Conservation (phyloP, 2,888 invertebrate genomes). For the Melipona bicolor region DNA sequence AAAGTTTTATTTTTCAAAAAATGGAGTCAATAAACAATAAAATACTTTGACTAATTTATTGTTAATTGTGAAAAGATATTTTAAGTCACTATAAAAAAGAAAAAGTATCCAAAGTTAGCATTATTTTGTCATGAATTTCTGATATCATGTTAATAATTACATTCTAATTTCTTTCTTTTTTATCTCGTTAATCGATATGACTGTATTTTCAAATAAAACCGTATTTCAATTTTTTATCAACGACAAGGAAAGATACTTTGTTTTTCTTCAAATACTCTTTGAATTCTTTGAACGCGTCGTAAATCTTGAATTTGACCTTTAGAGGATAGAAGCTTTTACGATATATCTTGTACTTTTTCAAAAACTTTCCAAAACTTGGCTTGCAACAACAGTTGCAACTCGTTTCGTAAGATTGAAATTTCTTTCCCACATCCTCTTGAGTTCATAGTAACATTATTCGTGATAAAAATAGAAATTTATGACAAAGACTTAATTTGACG, state of each 20-base stretch:
- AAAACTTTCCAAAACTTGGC: slow-evolving; percentile 28
- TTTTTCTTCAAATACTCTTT: background rate
- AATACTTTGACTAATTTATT: too few relatives aligned
- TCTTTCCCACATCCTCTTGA: background rate
- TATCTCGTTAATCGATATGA: background rate
- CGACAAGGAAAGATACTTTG: slow-evolving; percentile 20
- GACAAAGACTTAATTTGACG: too few relatives aligned
- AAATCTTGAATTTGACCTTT: slow-evolving; percentile 49
- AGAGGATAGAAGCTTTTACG: slow-evolving; percentile 26
- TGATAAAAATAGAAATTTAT: too few relatives aligned
- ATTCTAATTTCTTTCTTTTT: background rate
- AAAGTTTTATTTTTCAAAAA: too few relatives aligned
- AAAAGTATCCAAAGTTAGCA: background rate
- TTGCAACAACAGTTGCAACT: background rate
- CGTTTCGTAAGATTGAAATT: slow-evolving; percentile 3
- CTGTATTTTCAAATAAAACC: background rate
- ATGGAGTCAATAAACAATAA: too few relatives aligned
- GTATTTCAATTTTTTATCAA: background rate
- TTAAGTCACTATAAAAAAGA: background rate
- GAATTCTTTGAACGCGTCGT: slow-evolving; percentile 26
- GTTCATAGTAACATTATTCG: too few relatives aligned
- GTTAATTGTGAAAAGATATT: background rate
- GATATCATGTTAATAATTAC: too few relatives aligned
- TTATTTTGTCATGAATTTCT: too few relatives aligned
- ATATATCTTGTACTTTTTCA: slow-evolving; percentile 9